Evolutionary conservation across 1,140 invertebrate genomes (phyloP).

Genomic region (Bombus vancouverensis): DNA sequence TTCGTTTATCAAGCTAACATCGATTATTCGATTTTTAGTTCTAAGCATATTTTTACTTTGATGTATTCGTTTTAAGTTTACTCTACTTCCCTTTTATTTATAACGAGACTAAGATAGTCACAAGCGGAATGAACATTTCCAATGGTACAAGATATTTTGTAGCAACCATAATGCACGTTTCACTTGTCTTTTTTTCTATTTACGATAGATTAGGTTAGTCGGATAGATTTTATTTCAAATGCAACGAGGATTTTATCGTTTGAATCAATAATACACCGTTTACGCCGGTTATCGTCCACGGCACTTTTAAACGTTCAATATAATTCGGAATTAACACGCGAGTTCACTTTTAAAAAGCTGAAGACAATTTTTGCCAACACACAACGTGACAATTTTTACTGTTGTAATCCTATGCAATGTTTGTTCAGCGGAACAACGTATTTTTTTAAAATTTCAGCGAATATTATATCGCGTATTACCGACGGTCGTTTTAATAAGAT

Average conservation of each 20-base stretch:
- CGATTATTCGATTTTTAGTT: constrained; percentile 31
- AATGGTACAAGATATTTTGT: constrained; percentile 30
- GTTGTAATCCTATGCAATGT: constrained; percentile 41
- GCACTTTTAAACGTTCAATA: constrained; percentile 31
- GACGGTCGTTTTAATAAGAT: constrained; percentile 40
- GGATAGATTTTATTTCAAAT: neutral
- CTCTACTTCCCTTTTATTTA: constrained; percentile 47
- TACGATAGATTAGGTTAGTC: neutral
- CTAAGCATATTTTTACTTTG: constrained; percentile 23
- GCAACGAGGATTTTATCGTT: constrained; percentile 24
- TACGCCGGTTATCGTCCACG: constrained; percentile 7
- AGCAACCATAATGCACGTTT: neutral
- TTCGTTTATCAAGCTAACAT: constrained; percentile 30
- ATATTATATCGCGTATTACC: neutral
- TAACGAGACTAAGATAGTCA: constrained; percentile 32
- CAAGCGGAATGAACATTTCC: constrained; percentile 10
- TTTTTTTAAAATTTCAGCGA: constrained; percentile 46
- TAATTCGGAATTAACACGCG: constrained; percentile 7
- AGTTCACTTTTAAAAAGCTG: constrained; percentile 12
- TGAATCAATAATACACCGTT: constrained; percentile 16
- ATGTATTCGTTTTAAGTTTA: constrained; percentile 17
- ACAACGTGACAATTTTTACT: constrained; percentile 42
- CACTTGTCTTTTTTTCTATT: neutral
- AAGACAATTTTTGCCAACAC: constrained; percentile 3
- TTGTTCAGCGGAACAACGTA: constrained; percentile 37